These are phyloP conservation scores for Drosophila basisetae DNA, from an alignment of 2,888 invertebrate genomes.

Conservation along the genomic window DNA sequence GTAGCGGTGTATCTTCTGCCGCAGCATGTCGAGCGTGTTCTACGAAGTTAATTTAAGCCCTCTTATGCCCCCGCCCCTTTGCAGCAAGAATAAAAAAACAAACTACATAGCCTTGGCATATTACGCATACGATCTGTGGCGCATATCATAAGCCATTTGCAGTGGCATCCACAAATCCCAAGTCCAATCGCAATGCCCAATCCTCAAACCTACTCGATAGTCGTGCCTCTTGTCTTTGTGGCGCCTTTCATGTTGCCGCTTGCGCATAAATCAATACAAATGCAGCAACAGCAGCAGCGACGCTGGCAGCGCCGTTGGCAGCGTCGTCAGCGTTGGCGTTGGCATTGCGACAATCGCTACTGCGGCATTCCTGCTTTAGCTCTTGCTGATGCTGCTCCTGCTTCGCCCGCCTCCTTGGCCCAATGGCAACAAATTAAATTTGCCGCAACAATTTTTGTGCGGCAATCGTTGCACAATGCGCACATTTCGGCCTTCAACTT, in stretches of 20 bases:
- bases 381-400: neutral
- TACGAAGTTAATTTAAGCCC: constrained; percentile 23
- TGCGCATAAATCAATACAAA: constrained; percentile 76
- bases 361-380: constrained; percentile 23
- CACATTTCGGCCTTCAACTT: constrained; percentile 52
- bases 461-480: constrained; percentile 58
- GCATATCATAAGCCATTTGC: constrained; percentile 45
- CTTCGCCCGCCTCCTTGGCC: neutral
- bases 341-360: constrained; percentile 41
- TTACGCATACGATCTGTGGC: constrained; percentile 70
- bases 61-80: neutral
- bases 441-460: constrained; percentile 46
- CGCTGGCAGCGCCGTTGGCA: constrained; percentile 3
- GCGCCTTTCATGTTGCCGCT: constrained; percentile 66
- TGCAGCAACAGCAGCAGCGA: constrained; percentile 29
- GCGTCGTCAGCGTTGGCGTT: constrained; percentile 32
- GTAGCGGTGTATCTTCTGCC: constrained; percentile 65
- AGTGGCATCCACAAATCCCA: constrained; percentile 31
- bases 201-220: constrained; percentile 30
- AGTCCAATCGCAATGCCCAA: constrained; percentile 15
- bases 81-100: neutral
- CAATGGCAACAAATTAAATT: constrained; percentile 61
- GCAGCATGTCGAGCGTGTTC: constrained; percentile 36
- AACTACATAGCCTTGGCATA: constrained; percentile 26
- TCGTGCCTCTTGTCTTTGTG: constrained; percentile 39